Base-by-base conservation (phyloP, 2,113 vertebrate genomes). In the Puma concolor region DNA sequence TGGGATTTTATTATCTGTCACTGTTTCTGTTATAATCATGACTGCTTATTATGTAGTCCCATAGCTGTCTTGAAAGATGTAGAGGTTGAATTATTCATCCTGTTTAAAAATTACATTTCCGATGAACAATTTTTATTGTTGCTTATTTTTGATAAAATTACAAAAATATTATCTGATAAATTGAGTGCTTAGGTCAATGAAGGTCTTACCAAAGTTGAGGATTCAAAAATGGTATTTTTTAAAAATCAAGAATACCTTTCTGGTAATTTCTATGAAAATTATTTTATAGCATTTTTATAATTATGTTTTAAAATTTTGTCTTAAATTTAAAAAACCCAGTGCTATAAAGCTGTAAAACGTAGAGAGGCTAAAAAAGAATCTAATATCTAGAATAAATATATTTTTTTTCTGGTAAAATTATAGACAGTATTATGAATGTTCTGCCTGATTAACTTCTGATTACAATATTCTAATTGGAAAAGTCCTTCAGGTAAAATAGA, bases 401-500 rank as follows among this genome's bases (percentile, higher is more conserved):
- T 96, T 89, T 96, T 96, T 97, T 97, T 97, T 41, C 60, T 97
- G 88, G 91, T 94, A 95, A 98, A 98, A 98, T 98, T 97, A 97
- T 77, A 92, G 94, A 48, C 71, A 95, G 84, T 95, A 86, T 96
- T 97, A 97, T 94, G 81, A 98, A 93, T 86, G 97, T 97, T 98
- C 95, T 97, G 97, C 97, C 81, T 97, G 97, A 98, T 98, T 98
- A 98, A 97, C 94, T 97, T 97, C 88, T 0, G 92, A 97, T 98
- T 97, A 98, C 91, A 95, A 71, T 87, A 96, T 97, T 96, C 94
- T 98, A 97, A 98, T 97, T 98, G 95, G 97, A 98, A 98, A 98
- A 98, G 97, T 96, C 97, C 95, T 98, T 97, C 88, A 97, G 97
- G 95, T 97, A 96, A 94, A 96, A 97, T 77, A 95, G 88, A 91